These are phyloP conservation scores for Phymorhynchus buccinoides DNA, from an alignment of 1,140 invertebrate species.

Conservation along the genomic window DNA sequence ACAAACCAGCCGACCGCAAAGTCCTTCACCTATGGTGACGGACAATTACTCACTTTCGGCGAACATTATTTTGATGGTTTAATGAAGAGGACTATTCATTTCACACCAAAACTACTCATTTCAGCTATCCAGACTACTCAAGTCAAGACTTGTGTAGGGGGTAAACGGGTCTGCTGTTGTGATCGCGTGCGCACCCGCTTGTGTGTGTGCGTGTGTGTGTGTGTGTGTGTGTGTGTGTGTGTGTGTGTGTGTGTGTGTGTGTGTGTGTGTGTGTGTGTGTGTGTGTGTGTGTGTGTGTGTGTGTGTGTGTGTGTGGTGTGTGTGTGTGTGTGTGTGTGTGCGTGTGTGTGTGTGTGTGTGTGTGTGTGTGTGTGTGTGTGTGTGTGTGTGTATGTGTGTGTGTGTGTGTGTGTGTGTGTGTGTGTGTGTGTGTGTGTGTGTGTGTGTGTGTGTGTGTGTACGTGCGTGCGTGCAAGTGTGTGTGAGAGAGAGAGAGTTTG, in stretches of 20 bases:
- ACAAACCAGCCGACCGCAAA: too few species aligned
- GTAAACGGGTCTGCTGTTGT: too few species aligned
- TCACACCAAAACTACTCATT: too few species aligned
- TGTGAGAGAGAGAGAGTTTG: too few species aligned
- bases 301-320: constrained; percentile 4
- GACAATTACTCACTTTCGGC: too few species aligned
- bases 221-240: background rate
- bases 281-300: background rate
- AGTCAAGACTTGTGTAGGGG: too few species aligned
- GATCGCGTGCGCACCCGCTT: background rate
- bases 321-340: constrained; percentile 27
- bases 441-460: background rate
- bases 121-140: too few species aligned
- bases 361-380: constrained; percentile 18
- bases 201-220: background rate
- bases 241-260: background rate
- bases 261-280: background rate
- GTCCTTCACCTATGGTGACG: too few species aligned
- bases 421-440: background rate
- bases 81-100: too few species aligned
- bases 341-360: constrained; percentile 26
- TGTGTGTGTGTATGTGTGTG: constrained; percentile 4
- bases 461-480: too few species aligned
- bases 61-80: too few species aligned
- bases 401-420: background rate